Percentiles rank a stretch among this genome's conserved stretches.
Conservation (phyloP, 1,140 invertebrate species). For the Trissolcus basalis region DNA sequence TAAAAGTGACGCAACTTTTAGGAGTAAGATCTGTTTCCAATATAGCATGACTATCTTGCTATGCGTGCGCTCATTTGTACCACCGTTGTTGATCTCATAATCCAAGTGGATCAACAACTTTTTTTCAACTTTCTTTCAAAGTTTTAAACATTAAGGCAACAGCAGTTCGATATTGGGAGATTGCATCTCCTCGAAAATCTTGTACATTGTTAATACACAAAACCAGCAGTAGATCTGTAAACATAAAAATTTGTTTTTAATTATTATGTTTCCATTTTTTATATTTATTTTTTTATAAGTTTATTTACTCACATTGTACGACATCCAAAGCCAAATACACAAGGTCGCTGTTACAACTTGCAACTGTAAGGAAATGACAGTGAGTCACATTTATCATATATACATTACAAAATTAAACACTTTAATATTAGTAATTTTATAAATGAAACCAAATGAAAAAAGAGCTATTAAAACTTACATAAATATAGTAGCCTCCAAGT, state of each 20-base stretch:
- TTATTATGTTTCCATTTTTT: background rate
- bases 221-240: slow-evolving; percentile 90
- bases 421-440: slow-evolving; percentile 22
- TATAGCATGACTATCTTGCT: too few relatives aligned
- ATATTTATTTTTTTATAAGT: background rate
- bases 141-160: slow-evolving; percentile 81
- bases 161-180: slow-evolving; percentile 91
- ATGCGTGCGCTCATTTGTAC: too few relatives aligned
- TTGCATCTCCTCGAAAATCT: slow-evolving; percentile 85
- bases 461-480: slow-evolving; percentile 80
- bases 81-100: too few relatives aligned
- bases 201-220: slow-evolving; percentile 89
- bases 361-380: slow-evolving; percentile 83
- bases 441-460: slow-evolving; percentile 7
- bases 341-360: slow-evolving; percentile 85
- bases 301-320: slow-evolving; percentile 87
- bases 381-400: too few relatives aligned
- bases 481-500: slow-evolving; percentile 91
- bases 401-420: slow-evolving; percentile 53
- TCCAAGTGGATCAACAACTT: too few relatives aligned
- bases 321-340: slow-evolving; percentile 86
- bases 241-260: slow-evolving; percentile 56
- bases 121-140: too few relatives aligned
- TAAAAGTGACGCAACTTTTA: too few relatives aligned
- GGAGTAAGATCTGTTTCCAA: too few relatives aligned